phyloP scores from a whole-genome alignment of 2,113 vertebrate species.

The Xyrauchen texanus region DNA sequence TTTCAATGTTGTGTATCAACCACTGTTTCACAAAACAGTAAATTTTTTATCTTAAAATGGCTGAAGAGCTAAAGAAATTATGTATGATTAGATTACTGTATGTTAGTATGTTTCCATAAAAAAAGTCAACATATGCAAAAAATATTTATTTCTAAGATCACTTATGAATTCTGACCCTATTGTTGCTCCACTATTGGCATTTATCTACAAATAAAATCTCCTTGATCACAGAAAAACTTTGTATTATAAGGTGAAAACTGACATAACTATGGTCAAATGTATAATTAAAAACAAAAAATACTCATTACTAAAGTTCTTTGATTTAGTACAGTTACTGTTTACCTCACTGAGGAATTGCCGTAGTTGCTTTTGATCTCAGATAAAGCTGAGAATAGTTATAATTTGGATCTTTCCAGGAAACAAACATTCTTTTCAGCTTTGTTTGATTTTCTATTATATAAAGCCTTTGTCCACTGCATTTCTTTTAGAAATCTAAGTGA shows the following conservation, averaged over 20 bases:
- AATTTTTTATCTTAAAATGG: neutral
- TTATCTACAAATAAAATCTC: neutral
- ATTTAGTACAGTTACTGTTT: no score
- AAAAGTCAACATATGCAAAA: neutral
- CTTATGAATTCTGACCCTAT: neutral
- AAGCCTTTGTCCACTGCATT: constrained; percentile 43
- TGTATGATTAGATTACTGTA: neutral
- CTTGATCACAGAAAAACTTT: neutral
- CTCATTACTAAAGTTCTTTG: neutral
- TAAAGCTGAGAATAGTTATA: constrained; percentile 32
- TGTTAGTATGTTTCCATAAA: no score
- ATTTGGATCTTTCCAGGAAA: constrained; percentile 46
- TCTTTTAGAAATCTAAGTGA: constrained; percentile 38
- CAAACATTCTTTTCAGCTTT: constrained; percentile 38
- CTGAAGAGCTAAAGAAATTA: neutral
- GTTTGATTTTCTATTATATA: constrained; percentile 49
- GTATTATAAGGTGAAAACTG: constrained; percentile 15
- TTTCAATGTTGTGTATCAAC: constrained; percentile 19
- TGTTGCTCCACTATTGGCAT: neutral
- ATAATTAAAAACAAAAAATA: neutral
- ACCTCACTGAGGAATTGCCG: constrained; percentile 10
- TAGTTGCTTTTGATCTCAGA: constrained; percentile 52
- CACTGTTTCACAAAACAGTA: neutral
- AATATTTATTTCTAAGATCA: neutral
- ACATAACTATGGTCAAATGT: constrained; percentile 1